Evolutionary conservation across 2,797 vertebrate species (phyloP).

Genomic region (Argya squamiceps): DNA sequence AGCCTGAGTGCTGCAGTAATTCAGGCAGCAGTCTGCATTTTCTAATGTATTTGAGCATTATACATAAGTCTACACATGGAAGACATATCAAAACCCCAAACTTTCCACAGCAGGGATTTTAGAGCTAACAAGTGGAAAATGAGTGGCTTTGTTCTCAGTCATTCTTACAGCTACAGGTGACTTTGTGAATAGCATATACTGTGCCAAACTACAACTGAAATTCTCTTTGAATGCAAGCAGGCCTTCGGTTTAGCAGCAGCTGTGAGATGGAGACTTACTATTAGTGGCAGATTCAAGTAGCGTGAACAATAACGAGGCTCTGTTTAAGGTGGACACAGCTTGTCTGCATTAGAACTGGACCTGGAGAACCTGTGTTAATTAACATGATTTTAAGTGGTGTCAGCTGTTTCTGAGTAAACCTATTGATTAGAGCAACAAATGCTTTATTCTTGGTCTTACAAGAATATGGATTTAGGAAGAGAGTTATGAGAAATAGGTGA

Average conservation of each 20-base stretch:
- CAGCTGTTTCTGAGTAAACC: slow-evolving; percentile 8
- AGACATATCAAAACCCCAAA: neutral
- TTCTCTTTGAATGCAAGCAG: neutral
- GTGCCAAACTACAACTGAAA: neutral
- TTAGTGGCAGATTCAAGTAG: neutral
- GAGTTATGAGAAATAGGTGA: neutral
- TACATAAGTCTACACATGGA: neutral
- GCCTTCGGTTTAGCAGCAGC: neutral
- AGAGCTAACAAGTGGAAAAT: neutral
- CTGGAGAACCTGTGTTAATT: neutral
- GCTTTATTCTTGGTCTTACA: neutral
- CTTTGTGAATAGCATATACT: neutral
- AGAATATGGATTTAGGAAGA: neutral
- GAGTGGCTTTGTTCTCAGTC: neutral
- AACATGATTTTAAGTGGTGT: neutral
- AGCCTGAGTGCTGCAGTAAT: neutral
- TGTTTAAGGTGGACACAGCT: neutral
- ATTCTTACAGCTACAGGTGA: neutral
- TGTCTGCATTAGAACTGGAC: neutral
- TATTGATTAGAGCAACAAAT: neutral
- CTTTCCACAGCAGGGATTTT: neutral
- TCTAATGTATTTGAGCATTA: neutral
- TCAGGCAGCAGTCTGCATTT: neutral
- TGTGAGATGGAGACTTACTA: neutral
- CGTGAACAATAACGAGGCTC: neutral